These are phyloP conservation scores for Brachyptera putata DNA, from an alignment of 2,888 invertebrate species.

Conservation along the genomic window DNA sequence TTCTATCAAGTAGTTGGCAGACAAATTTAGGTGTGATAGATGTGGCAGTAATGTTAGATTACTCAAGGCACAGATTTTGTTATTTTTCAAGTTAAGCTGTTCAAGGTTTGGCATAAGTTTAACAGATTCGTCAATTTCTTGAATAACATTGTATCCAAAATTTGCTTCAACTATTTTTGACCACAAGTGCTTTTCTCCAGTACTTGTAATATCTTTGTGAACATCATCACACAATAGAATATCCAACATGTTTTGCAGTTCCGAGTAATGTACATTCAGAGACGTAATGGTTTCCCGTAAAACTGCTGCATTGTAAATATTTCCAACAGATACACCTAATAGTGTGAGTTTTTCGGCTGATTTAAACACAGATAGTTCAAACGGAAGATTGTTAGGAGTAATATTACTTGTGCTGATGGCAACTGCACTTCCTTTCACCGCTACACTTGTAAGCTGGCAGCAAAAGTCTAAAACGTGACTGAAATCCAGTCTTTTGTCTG, in stretches of 20 bases:
- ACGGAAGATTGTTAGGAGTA: slow-evolving; percentile 69
- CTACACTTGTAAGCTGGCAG: slow-evolving; percentile 65
- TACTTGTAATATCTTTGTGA: slow-evolving; percentile 58
- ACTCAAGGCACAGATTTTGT: slow-evolving; percentile 67
- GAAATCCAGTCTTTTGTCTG: slow-evolving; percentile 79
- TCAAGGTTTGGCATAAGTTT: slow-evolving; percentile 69
- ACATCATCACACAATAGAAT: slow-evolving; percentile 80
- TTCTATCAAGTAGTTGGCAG: slow-evolving; percentile 68
- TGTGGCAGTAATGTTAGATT: slow-evolving; percentile 76
- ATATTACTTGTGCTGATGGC: slow-evolving; percentile 80
- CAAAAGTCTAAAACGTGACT: slow-evolving; percentile 88
- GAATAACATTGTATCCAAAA: slow-evolving; percentile 73
- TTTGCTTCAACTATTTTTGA: slow-evolving; percentile 64
- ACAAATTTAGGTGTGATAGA: slow-evolving; percentile 70
- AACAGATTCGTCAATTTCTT: slow-evolving; percentile 74
- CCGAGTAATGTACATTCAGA: slow-evolving; percentile 63
- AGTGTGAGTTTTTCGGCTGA: slow-evolving; percentile 65
- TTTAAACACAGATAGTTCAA: slow-evolving; percentile 83
- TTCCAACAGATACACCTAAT: slow-evolving; percentile 62
- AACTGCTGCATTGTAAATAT: slow-evolving; percentile 60
- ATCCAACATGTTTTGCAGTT: slow-evolving; percentile 66
- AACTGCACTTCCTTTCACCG: slow-evolving; percentile 61
- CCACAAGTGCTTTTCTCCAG: slow-evolving; percentile 59
- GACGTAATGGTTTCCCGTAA: slow-evolving; percentile 59
- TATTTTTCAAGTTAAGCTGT: slow-evolving; percentile 69